These are phyloP conservation scores for Barbus barbus DNA, from an alignment of 2,113 vertebrate genomes.

Conservation along the genomic window DNA sequence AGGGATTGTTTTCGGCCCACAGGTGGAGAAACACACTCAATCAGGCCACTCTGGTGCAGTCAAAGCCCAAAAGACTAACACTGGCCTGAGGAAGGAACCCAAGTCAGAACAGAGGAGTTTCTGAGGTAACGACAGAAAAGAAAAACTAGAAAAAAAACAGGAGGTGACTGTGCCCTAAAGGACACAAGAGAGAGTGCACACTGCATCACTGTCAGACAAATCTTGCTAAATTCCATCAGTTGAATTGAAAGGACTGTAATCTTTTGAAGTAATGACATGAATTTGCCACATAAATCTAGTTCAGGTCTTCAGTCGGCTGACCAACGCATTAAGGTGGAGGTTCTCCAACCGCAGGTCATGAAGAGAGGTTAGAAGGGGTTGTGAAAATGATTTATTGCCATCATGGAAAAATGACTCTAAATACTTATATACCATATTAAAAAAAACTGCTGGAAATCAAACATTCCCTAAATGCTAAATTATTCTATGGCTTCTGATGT, in stretches of 20 bases:
- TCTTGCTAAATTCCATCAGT: conserved; percentile 27
- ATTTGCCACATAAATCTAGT: not conserved
- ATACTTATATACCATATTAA: not conserved
- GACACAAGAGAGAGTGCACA: not conserved
- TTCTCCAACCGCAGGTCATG: not conserved
- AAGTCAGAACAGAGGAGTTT: not conserved
- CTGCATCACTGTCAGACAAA: conserved; percentile 32
- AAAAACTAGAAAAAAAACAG: not conserved
- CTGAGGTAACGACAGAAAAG: not conserved
- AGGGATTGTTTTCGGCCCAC: not conserved
- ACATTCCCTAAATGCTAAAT: not conserved
- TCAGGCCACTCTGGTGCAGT: not conserved
- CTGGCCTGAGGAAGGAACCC: not conserved
- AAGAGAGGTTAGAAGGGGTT: not conserved
- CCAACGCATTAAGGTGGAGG: not conserved
- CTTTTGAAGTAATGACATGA: conserved; percentile 17
- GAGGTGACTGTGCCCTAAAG: not conserved
- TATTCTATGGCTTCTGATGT: not conserved
- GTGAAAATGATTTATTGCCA: conserved; percentile 8
- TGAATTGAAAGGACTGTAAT: not conserved
- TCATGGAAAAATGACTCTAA: not conserved
- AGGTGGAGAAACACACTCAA: conserved; percentile 6
- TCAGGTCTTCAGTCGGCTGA: not conserved
- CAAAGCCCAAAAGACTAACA: not conserved
- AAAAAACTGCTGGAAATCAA: not conserved